Evolutionary conservation across 2,797 vertebrate species (phyloP), one percentile per base, ranked within the genome.

Genomic region (Alexandromys oeconomus): DNA sequence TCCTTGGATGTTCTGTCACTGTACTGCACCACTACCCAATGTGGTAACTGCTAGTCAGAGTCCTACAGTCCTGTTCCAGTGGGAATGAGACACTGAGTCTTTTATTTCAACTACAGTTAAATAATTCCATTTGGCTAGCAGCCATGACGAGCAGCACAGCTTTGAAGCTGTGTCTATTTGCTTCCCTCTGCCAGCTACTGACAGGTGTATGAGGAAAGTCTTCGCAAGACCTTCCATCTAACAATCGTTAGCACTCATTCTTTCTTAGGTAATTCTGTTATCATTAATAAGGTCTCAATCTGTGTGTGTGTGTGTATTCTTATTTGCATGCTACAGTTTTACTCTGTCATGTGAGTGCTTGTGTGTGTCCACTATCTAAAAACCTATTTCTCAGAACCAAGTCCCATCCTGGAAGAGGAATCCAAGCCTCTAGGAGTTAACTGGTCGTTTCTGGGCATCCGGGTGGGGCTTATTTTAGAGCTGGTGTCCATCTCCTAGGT

Each of bases 101-200:
- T 85, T n/a, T 2, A 89, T 69, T 81, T 88, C 57, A 91, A 78
- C 88, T 91, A 31, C 54, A 80, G 51, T 65, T 86, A 94, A 65
- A 81, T 57, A 91, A 31, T 51, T n/a, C 76, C 61, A 81, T 54
- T 40, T 82, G 87, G 71, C 87, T 78, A 91, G 19, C 61, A 57
- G 57, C 57, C 57, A 61, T 67, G 0, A 6, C 61, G 40, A 76
- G 69, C 29, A 87, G 46, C 51, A 95, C 15, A 80, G 59, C 40
- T 85, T 34, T 51, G 93, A 88, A 88, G 21, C 14, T 48, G 29
- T 17, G 65, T 37, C 31, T 59, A 13, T 86, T 34, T 57, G 71
- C 74, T 43, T 71, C 63, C 37, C 19, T 74, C 84, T 61, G 40
- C 46, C 61, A 79, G 6, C 34, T 61, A 79, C 8, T 78, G 29